These are phyloP conservation scores for Champsocephalus esox DNA, from an alignment of 2,797 vertebrate species.

Conservation along the genomic window DNA sequence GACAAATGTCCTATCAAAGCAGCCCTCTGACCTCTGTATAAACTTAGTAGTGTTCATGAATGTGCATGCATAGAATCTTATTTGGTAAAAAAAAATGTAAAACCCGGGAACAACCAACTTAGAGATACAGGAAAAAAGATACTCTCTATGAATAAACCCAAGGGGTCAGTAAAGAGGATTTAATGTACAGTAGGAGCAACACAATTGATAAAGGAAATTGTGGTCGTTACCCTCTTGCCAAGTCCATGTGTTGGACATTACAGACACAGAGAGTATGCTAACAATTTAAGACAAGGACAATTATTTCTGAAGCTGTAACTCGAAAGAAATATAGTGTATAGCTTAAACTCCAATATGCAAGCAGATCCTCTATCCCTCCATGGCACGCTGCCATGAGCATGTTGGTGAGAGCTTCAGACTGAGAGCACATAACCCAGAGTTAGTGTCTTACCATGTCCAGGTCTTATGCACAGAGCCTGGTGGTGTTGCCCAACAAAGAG, in stretches of 20 bases:
- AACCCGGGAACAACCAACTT: neutral
- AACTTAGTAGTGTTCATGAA: conserved; percentile 46
- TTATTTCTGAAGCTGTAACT: conserved; percentile 16
- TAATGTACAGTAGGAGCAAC: too few species aligned
- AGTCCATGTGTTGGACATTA: conserved; percentile 2
- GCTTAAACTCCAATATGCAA: conserved; percentile 23
- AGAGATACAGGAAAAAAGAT: neutral
- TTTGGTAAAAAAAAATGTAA: too few species aligned
- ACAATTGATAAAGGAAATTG: too few species aligned
- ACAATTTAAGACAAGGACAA: neutral
- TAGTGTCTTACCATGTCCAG: conserved; percentile 44
- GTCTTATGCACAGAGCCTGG: conserved; percentile 12
- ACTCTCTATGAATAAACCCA: neutral
- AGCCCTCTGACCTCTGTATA: conserved; percentile 44
- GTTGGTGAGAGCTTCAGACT: conserved; percentile 35
- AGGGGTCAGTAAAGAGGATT: neutral
- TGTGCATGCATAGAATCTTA: neutral
- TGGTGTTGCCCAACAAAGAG: too few species aligned
- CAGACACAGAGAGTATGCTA: conserved; percentile 4
- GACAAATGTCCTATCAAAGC: conserved; percentile 60
- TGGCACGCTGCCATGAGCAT: conserved; percentile 41
- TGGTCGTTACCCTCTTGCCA: conserved; percentile 11
- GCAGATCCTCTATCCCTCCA: conserved; percentile 16
- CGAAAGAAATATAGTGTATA: neutral
- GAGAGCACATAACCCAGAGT: conserved; percentile 45